Conservation (phyloP, 1,140 invertebrate genomes). For the Maconellicoccus hirsutus region DNA sequence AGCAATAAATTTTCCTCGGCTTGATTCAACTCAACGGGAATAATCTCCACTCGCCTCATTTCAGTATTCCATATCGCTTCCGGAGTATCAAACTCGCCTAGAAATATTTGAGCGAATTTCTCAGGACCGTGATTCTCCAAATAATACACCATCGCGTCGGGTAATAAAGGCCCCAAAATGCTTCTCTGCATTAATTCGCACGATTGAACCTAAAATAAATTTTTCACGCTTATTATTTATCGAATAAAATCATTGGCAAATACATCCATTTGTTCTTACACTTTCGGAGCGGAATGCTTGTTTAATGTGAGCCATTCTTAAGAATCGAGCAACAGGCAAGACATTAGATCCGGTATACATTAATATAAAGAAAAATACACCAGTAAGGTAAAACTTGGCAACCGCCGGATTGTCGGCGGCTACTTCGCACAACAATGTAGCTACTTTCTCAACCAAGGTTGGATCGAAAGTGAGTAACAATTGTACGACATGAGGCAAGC, state of each 20-base stretch:
- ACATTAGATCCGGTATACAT: slow-evolving; percentile 99
- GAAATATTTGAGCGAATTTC: slow-evolving; percentile 97
- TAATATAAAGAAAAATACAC: slow-evolving; percentile 96
- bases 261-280: slow-evolving; percentile 40
- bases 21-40: no score
- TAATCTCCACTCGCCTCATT: slow-evolving; percentile 48
- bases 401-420: slow-evolving; percentile 94
- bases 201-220: slow-evolving; percentile 39
- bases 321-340: slow-evolving; percentile 84
- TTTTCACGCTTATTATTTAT: slow-evolving; percentile 6
- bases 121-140: slow-evolving; percentile 96
- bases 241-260: slow-evolving; percentile 4
- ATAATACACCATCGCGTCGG: slow-evolving; percentile 98
- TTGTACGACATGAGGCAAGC: slow-evolving; percentile 91
- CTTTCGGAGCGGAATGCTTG: slow-evolving; percentile 88
- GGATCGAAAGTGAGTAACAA: slow-evolving; percentile 96
- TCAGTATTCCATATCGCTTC: slow-evolving; percentile 92
- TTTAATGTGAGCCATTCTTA: slow-evolving; percentile 88
- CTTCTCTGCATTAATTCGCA: slow-evolving; percentile 73
- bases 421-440: slow-evolving; percentile 63
- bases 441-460: slow-evolving; percentile 84
- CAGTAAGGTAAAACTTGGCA: slow-evolving; percentile 86
- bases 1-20: background rate
- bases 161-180: slow-evolving; percentile 83
- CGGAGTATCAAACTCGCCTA: slow-evolving; percentile 98